Evolutionary conservation across 2,888 invertebrate species (phyloP), one percentile per base, ranked within the genome.

Genomic region (Eueremaeus valkanovi): DNA sequence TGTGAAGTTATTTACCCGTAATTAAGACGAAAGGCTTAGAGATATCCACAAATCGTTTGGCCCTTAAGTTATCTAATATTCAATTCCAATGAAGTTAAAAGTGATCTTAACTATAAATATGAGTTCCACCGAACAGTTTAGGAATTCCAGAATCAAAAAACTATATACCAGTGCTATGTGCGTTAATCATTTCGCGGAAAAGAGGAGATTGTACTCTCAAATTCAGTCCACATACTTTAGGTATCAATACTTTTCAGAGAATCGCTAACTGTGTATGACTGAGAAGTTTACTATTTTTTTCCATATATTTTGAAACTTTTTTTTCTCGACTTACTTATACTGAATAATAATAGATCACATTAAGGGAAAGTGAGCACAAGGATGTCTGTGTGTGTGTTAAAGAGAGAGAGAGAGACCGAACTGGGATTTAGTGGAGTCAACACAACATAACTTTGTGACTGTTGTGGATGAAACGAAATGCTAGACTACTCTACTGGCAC

Each of bases 271-370:
- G 45, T 45, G 13, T 9, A 21, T 55, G 55, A 55, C 55, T 55
- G 3, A n/a, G 2, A 55, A 55, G 24, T 55, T 18, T 13, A 55
- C 55, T 55, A 55, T 55, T 55, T 55, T 18, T 55, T 45, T 45
- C 16, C 45, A 45, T 45, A 45, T 45, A 45, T 45, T 45, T 45
- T 6, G 16, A 6, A 27, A 55, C 24, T 55, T 55, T 55, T 27
- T 27, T 9, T 24, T 24, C 21, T 55, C 8, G 29, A 55, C 55
- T 55, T 51, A 51, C 51, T 51, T 55, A 45, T 45, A 55, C 55
- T 55, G 55, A 24, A 55, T 55, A 55, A 55, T 55, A 55, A 55
- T 55, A 55, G 21, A 55, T 24, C 55, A 24, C 55, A 55, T 55
- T 55, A 55, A 6, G 51, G 18, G 55, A 55, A 24, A 8, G 24